Base-by-base conservation (phyloP, 1,140 invertebrate species). In the Neoseiulus cucumeris region DNA sequence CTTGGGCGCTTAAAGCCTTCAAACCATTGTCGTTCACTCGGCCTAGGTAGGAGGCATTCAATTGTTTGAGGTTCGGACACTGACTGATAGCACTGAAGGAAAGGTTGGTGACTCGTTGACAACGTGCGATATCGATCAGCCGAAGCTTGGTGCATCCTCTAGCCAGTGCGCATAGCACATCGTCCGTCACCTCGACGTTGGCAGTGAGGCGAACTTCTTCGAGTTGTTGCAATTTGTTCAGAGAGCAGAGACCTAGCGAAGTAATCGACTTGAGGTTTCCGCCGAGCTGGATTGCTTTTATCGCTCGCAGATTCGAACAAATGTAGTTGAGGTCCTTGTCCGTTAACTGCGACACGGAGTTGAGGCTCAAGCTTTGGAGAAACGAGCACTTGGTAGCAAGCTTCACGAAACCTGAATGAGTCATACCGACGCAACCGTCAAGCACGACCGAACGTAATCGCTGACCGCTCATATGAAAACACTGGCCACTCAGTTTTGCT, bases 401-500 rank as follows among this genome's bases (percentile, higher is more conserved):
- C 33, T 59, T 59, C 51, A 59, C 51, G 22, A 59, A 59, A 17
- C 51, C 51, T 33, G 51, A 59, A 33, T 59, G 51, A 4, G n/a
- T 68, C 64, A 69, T 67, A 64, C 51, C 66, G 51, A 66, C 65
- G 44, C 69, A 70, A 14, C 64, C 64, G 55, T 66, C 68, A 5
- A 70, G 47, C 45, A 67, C 44, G 67, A 69, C 68, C 33, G 64
- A 67, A 14, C 65, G 55, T 44, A 70, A 64, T 41, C 45, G 64
- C 28, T 55, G 64, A 39, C 69, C 65, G 42, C 67, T 68, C 68
- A 70, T 70, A 22, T 70, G 69, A 55, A 70, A 70, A 64, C 69
- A 70, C 69, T 70, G 69, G 9, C 69, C 69, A 42, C 67, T 67
- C 22, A 70, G 64, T 64, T 66, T 25, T 5, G 44, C 41, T 55